A percentile compares a stretch with the other conserved stretches of the same genome.
Conservation (phyloP, 23 tunicate species). For the Styela plicata region DNA sequence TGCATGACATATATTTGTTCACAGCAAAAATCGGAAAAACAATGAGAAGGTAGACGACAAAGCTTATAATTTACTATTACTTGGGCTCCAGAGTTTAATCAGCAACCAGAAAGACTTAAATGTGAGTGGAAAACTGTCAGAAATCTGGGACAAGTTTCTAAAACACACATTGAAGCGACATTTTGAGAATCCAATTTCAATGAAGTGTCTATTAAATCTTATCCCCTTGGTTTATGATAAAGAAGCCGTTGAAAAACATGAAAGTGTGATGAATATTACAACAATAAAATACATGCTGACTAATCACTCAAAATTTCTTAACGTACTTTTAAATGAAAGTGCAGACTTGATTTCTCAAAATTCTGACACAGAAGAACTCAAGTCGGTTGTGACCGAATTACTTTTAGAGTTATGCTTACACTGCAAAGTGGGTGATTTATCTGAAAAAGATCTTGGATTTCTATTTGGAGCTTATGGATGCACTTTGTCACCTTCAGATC, state of each 20-base stretch:
- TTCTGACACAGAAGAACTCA: not conserved
- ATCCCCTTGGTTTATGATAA: not conserved
- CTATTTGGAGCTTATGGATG: conserved; percentile 14
- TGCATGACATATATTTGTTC: no score
- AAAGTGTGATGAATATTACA: not conserved
- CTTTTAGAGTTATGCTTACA: not conserved
- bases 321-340: not conserved
- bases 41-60: no score
- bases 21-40: no score
- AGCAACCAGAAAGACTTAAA: no score
- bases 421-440: not conserved
- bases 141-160: conserved; percentile 1
- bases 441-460: conserved; percentile 11
- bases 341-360: not conserved
- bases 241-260: not conserved
- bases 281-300: conserved; percentile 5
- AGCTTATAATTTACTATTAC: no score
- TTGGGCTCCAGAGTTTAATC: no score
- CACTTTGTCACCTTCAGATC: conserved; percentile 3
- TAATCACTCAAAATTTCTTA: conserved; percentile 17
- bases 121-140: not conserved
- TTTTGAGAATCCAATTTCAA: not conserved
- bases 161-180: not conserved
- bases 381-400: not conserved
- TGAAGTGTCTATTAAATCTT: not conserved